Conservation (phyloP, 2,113 vertebrate genomes). For the Natator depressus region DNA sequence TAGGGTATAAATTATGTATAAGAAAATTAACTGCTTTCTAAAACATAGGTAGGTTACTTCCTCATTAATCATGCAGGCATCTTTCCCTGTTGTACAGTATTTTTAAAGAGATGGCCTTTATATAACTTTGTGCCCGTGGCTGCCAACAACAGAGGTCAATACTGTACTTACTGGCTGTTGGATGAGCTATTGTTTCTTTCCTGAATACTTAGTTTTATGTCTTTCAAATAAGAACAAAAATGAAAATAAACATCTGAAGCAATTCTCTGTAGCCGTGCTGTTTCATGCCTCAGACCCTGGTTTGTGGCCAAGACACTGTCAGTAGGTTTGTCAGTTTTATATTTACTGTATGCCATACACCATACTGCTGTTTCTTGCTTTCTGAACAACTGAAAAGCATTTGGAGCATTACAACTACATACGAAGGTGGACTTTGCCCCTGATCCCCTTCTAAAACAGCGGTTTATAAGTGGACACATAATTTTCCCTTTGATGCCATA, state of each 20-base stretch:
- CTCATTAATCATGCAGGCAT: neutral
- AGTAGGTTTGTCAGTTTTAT: neutral
- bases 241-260: neutral
- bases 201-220: neutral
- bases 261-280: neutral
- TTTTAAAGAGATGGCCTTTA: neutral
- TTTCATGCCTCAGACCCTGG: neutral
- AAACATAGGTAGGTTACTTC: neutral
- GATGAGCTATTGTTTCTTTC: neutral
- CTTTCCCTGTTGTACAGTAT: neutral
- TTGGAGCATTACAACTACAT: neutral
- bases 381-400: neutral
- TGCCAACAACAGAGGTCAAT: neutral
- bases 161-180: neutral
- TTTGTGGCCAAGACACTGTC: neutral
- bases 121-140: neutral
- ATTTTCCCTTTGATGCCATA: accelerated
- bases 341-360: neutral
- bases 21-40: neutral
- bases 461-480: accelerated
- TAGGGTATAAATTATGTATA: neutral
- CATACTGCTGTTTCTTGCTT: neutral
- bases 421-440: neutral
- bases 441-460: neutral
- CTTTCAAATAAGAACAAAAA: neutral